Evolutionary conservation across 2,888 invertebrate species (phyloP).

Genomic region (Geotrupes spiniger): DNA sequence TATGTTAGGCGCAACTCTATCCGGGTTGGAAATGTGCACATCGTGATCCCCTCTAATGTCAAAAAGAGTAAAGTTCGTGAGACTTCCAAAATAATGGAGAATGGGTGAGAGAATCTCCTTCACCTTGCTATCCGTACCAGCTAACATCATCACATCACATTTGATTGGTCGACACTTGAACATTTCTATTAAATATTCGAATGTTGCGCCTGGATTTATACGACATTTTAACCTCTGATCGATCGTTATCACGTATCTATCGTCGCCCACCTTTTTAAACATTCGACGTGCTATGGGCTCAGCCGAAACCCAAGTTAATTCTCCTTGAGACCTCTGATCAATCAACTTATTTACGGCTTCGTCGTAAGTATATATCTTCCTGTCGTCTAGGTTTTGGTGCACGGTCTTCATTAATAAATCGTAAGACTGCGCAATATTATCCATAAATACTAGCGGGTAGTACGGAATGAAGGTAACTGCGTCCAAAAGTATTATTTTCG

Average conservation of each 20-base stretch:
- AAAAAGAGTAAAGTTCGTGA: not conserved
- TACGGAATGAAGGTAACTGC: slow-evolving; percentile 10
- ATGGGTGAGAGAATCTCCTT: no score
- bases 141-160: not conserved
- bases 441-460: slow-evolving; percentile 7
- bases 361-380: not conserved
- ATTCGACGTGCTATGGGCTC: slow-evolving; percentile 1
- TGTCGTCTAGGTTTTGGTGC: not conserved
- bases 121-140: no score
- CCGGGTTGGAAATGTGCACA: slow-evolving; percentile 10
- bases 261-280: slow-evolving; percentile 2
- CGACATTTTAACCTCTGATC: not conserved
- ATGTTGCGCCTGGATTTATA: not conserved
- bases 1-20: slow-evolving; percentile 3
- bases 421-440: slow-evolving; percentile 1
- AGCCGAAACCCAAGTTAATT: not conserved
- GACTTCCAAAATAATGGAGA: no score
- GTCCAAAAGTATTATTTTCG: slow-evolving; percentile 16
- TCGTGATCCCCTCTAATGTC: slow-evolving; percentile 9
- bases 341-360: slow-evolving; percentile 6
- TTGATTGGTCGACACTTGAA: not conserved
- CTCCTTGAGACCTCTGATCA: slow-evolving; percentile 1
- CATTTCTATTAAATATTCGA: not conserved
- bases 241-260: slow-evolving; percentile 1
- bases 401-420: not conserved